A percentile compares a stretch with the other conserved stretches of the same genome.
Evolutionary conservation across 2,888 invertebrate species (phyloP).

Genomic region (Pachydiplax longipennis): DNA sequence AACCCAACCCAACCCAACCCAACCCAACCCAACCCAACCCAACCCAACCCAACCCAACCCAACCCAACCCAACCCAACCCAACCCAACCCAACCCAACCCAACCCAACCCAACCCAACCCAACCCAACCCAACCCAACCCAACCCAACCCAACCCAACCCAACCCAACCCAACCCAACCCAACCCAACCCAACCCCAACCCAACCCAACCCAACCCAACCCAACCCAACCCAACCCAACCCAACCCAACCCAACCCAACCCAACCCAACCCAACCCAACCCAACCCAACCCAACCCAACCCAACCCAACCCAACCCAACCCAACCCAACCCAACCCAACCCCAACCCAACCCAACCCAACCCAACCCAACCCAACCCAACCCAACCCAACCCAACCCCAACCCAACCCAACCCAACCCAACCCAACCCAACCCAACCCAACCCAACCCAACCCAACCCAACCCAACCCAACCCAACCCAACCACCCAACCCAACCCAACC

Average conservation of each 20-base stretch:
- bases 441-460: constrained; percentile 1
- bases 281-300: constrained; percentile 1
- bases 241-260: constrained; percentile 1
- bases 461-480: constrained; percentile 1
- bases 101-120: constrained; percentile 1
- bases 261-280: constrained; percentile 1
- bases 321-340: constrained; percentile 1
- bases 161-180: constrained; percentile 1
- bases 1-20: constrained; percentile 1
- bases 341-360: constrained; percentile 1
- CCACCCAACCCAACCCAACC: too few relatives aligned
- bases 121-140: constrained; percentile 1
- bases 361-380: background rate
- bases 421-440: background rate
- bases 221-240: constrained; percentile 1
- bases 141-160: constrained; percentile 1
- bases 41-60: background rate
- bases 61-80: constrained; percentile 1
- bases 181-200: constrained; percentile 1
- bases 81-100: constrained; percentile 1
- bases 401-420: too few relatives aligned
- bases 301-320: constrained; percentile 1
- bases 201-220: constrained; percentile 1
- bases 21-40: background rate
- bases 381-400: too few relatives aligned